Conservation (phyloP, 2,113 vertebrate species). For the Himantopus leucocephalus region DNA sequence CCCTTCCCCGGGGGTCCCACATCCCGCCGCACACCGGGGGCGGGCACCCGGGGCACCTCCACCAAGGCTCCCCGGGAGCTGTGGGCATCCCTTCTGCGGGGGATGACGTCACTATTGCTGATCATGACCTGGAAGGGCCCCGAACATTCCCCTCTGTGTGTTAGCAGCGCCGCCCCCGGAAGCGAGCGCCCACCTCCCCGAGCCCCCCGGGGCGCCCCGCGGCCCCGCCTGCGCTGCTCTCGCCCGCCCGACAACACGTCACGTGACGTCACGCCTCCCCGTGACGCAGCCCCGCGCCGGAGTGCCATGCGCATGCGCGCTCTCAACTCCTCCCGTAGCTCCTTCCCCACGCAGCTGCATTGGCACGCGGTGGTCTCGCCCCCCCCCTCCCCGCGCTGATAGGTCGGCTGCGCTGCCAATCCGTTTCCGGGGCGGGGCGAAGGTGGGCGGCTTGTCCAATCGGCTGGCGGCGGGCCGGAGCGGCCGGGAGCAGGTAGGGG, state of each 20-base stretch:
- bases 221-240: background rate
- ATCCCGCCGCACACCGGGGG: background rate
- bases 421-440: accelerated
- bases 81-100: background rate
- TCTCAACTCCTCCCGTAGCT: accelerated
- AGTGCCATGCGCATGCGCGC: background rate
- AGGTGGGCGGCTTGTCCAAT: background rate
- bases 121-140: no score
- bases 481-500: background rate
- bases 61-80: background rate
- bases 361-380: accelerated
- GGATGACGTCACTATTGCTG: no score
- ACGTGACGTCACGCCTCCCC: background rate
- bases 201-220: no score
- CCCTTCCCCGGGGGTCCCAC: background rate
- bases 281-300: background rate
- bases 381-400: background rate
- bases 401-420: background rate
- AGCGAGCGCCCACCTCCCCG: no score
- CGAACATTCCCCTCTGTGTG: no score
- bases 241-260: background rate
- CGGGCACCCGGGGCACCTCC: background rate
- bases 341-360: accelerated
- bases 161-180: background rate
- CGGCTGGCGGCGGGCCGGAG: background rate